Conservation (phyloP, 2,888 invertebrate species). For the Iphiclides podalirius region DNA sequence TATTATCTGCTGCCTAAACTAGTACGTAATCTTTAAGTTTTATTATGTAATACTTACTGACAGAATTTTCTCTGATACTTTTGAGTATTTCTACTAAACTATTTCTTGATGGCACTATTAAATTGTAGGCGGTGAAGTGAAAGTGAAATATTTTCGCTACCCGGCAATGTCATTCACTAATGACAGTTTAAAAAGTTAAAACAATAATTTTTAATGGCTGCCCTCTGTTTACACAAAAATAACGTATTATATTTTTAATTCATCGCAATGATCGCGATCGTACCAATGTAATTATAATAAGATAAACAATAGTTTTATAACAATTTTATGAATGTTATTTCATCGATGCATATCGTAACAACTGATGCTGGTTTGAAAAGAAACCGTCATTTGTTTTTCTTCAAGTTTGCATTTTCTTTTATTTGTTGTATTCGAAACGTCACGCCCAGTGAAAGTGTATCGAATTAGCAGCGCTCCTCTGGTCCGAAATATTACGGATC, state of each 20-base stretch:
- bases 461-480: conserved; percentile 16
- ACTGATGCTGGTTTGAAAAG: conserved; percentile 16
- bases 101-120: too few relatives aligned
- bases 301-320: neutral
- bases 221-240: neutral
- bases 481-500: conserved; percentile 7
- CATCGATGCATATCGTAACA: neutral
- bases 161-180: neutral
- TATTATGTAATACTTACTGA: conserved; percentile 7
- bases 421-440: conserved; percentile 14
- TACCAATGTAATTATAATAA: conserved; percentile 11
- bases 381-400: conserved; percentile 17
- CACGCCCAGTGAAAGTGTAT: conserved; percentile 21
- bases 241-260: neutral
- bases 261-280: neutral
- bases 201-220: conserved; percentile 1
- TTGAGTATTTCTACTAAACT: neutral
- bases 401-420: conserved; percentile 1
- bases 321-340: too few relatives aligned
- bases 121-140: too few relatives aligned
- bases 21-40: neutral
- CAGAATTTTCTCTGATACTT: neutral
- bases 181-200: conserved; percentile 1
- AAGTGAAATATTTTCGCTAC: neutral
- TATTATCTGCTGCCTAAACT: conserved; percentile 10